These are phyloP conservation scores for Theodoxus fluviatilis DNA, from an alignment of 2,888 invertebrate species.

Conservation along the genomic window DNA sequence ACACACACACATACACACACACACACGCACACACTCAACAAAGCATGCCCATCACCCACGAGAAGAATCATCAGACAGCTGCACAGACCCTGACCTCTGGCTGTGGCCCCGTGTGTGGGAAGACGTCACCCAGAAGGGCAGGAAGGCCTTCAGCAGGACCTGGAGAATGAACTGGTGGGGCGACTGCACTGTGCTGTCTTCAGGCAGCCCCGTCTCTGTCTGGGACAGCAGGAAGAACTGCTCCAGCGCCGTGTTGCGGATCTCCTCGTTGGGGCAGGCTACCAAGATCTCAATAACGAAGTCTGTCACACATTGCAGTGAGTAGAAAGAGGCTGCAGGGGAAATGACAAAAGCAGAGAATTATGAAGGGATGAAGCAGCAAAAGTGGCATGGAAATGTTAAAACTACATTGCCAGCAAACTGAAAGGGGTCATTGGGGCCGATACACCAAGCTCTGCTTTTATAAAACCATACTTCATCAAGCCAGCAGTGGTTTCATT, in stretches of 20 bases:
- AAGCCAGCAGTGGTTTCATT: too few species aligned
- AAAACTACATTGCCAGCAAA: too few species aligned
- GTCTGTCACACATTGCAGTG: conserved; percentile 65
- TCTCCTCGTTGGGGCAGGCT: conserved; percentile 63
- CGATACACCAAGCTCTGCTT: too few species aligned
- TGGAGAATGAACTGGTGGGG: conserved; percentile 62
- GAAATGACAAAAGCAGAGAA: background rate
- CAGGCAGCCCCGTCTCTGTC: conserved; percentile 40
- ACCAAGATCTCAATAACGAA: conserved; percentile 68
- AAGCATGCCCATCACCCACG: background rate
- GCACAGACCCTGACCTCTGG: conserved; percentile 54
- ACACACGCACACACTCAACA: too few species aligned
- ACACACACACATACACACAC: too few species aligned
- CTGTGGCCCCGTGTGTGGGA: conserved; percentile 65
- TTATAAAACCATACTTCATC: too few species aligned
- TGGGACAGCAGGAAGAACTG: conserved; percentile 65
- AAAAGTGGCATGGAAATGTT: too few species aligned
- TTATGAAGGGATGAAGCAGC: too few species aligned
- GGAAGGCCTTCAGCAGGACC: conserved; percentile 66
- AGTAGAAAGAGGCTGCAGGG: conserved; percentile 64
- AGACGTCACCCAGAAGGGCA: conserved; percentile 68
- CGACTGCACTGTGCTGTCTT: conserved; percentile 41
- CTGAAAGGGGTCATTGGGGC: too few species aligned
- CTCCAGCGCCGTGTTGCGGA: conserved; percentile 64
- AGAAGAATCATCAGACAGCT: background rate